A percentile compares a stretch with the other conserved stretches of the same genome.
Conservation (phyloP, 2,888 invertebrate species). For the Drosophila acutilabella region DNA sequence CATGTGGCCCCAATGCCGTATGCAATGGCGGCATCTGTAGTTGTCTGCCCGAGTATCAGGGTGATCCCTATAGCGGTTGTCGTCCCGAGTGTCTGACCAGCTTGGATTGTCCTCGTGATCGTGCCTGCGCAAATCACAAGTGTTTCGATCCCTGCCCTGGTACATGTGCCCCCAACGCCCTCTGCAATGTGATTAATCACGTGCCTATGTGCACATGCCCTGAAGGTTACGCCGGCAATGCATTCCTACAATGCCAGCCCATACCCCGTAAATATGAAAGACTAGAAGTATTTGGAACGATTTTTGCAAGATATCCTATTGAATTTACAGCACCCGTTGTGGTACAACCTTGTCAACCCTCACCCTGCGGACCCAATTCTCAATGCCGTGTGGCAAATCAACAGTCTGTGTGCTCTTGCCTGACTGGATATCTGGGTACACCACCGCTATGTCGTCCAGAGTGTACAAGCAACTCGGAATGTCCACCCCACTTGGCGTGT, state of each 20-base stretch:
- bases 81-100: slow-evolving; percentile 93
- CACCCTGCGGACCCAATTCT: slow-evolving; percentile 92
- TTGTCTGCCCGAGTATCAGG: slow-evolving; percentile 88
- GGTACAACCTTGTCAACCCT: slow-evolving; percentile 86
- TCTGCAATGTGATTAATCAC: slow-evolving; percentile 91
- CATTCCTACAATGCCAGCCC: slow-evolving; percentile 87
- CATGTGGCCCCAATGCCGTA: slow-evolving; percentile 91
- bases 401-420: slow-evolving; percentile 90
- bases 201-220: slow-evolving; percentile 91
- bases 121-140: slow-evolving; percentile 90
- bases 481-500: slow-evolving; percentile 88
- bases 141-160: slow-evolving; percentile 92
- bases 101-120: slow-evolving; percentile 89
- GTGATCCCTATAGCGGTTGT: slow-evolving; percentile 91
- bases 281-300: not conserved
- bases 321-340: slow-evolving; percentile 81
- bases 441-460: slow-evolving; percentile 92
- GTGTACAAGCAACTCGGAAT: slow-evolving; percentile 89
- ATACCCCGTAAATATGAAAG: slow-evolving; percentile 81
- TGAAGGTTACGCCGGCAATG: slow-evolving; percentile 90
- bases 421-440: slow-evolving; percentile 88
- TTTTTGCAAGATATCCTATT: not conserved
- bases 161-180: slow-evolving; percentile 91
- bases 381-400: slow-evolving; percentile 90
- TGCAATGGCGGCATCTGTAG: slow-evolving; percentile 85